Evolutionary conservation across 2,113 vertebrate genomes (phyloP).

Genomic region (Callipepla californica): DNA sequence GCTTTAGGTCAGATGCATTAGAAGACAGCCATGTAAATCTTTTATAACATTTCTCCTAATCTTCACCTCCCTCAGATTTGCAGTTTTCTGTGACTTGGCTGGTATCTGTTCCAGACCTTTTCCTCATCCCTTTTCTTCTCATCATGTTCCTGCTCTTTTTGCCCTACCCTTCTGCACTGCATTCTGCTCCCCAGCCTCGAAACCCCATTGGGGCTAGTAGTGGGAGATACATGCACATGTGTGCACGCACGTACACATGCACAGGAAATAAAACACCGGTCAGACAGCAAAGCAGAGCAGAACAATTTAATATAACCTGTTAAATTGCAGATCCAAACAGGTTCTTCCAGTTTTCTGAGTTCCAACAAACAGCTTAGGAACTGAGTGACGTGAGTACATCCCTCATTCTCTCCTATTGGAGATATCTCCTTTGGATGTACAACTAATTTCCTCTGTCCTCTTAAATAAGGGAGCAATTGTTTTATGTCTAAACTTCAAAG

Average conservation of each 20-base stretch:
- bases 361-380: neutral
- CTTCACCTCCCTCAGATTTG: neutral
- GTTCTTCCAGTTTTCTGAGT: neutral
- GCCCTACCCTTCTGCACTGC: neutral
- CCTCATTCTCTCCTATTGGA: too few relatives aligned
- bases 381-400: neutral
- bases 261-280: neutral
- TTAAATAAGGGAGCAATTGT: neutral
- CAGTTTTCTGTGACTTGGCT: neutral
- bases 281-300: neutral
- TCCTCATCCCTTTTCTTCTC: neutral
- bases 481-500: neutral
- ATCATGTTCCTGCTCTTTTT: neutral
- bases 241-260: neutral
- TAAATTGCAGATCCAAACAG: neutral
- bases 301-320: too few relatives aligned
- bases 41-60: neutral
- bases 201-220: neutral
- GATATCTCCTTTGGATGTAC: neutral
- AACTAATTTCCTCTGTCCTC: neutral
- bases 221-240: neutral
- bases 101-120: neutral
- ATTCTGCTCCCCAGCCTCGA: neutral
- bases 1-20: fast-evolving
- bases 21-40: neutral